Percentiles rank a stretch among this genome's conserved stretches.
phyloP scores from a whole-genome alignment of 2,113 vertebrate species.

The Scopus umbretta region DNA sequence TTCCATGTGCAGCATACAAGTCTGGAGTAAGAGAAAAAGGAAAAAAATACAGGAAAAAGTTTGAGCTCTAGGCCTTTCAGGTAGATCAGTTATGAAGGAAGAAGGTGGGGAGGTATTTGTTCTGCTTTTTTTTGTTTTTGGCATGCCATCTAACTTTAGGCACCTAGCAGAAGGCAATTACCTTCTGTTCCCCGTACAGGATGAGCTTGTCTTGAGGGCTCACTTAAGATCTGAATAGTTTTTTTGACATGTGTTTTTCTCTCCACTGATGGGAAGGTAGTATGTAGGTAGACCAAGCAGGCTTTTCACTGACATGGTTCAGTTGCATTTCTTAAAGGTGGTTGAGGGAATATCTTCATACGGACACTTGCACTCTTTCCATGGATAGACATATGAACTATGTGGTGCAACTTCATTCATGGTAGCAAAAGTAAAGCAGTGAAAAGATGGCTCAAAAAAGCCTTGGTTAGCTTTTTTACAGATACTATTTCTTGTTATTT shows the following conservation, averaged over 20 bases:
- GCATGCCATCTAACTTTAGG: neutral
- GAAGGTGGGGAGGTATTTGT: neutral
- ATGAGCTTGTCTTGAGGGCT: neutral
- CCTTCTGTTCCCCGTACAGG: neutral
- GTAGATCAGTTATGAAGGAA: neutral
- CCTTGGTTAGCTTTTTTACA: neutral
- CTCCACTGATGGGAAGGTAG: neutral
- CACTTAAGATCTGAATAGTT: neutral
- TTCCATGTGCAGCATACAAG: neutral
- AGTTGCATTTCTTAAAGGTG: neutral
- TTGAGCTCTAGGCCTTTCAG: neutral
- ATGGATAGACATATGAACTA: too few relatives aligned
- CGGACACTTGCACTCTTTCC: neutral
- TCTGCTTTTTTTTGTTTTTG: neutral
- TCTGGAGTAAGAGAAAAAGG: neutral
- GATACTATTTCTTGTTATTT: neutral
- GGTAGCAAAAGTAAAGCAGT: neutral
- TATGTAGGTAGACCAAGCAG: neutral
- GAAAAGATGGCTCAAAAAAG: neutral
- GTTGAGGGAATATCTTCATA: neutral
- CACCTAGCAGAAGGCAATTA: neutral
- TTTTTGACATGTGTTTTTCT: neutral
- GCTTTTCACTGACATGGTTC: neutral
- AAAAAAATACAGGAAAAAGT: neutral
- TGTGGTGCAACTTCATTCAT: neutral